Evolutionary conservation across 2,888 invertebrate species (phyloP).

Genomic region (Diarsia mendica): DNA sequence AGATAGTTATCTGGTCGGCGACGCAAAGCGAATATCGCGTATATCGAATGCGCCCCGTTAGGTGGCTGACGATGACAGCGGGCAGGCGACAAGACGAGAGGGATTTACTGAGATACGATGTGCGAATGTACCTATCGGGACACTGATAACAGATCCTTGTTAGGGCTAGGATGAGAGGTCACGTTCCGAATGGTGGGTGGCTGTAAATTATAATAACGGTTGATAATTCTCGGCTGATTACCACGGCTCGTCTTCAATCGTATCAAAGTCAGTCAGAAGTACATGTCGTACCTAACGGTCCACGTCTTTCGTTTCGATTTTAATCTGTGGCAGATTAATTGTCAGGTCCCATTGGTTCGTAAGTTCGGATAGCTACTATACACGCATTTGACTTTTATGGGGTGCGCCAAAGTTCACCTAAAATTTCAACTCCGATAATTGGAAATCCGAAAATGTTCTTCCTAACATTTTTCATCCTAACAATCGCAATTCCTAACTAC

Average conservation of each 20-base stretch:
- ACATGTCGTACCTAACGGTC: slow-evolving; percentile 12
- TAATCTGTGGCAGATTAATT: slow-evolving; percentile 24
- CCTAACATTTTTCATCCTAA: no score
- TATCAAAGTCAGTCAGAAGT: slow-evolving; percentile 13
- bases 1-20: slow-evolving; percentile 81
- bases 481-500: no score
- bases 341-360: background rate
- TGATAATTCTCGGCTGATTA: slow-evolving; percentile 27
- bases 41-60: slow-evolving; percentile 75
- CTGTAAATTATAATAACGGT: slow-evolving; percentile 43
- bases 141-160: slow-evolving; percentile 48
- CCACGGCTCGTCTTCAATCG: background rate
- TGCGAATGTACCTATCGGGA: slow-evolving; percentile 58
- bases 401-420: no score
- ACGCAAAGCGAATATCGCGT: slow-evolving; percentile 77
- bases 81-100: slow-evolving; percentile 63
- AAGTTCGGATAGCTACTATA: background rate
- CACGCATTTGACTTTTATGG: background rate
- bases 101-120: slow-evolving; percentile 61
- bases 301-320: slow-evolving; percentile 1
- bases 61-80: slow-evolving; percentile 75
- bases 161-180: slow-evolving; percentile 47
- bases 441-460: no score
- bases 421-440: no score
- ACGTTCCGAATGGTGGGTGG: background rate